Conservation (phyloP, 2,888 invertebrate species). For the Leptarthrus brevirostris region DNA sequence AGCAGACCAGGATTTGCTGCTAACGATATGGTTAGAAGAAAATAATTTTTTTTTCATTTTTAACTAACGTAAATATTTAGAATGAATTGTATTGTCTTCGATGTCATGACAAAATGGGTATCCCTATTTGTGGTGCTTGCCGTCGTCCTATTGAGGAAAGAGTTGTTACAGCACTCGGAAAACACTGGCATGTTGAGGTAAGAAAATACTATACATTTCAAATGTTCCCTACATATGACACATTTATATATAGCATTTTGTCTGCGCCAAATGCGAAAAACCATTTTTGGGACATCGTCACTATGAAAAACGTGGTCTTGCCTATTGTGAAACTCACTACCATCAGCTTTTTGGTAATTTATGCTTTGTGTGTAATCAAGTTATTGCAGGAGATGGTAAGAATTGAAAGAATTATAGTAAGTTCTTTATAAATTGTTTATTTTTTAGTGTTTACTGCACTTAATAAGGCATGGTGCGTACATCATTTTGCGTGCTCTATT, state of each 20-base stretch:
- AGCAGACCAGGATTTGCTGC: slow-evolving; percentile 89
- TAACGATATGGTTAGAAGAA: slow-evolving; percentile 79
- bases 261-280: slow-evolving; percentile 99
- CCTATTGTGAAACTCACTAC: slow-evolving; percentile 99
- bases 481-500: slow-evolving; percentile 97
- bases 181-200: slow-evolving; percentile 98
- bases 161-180: slow-evolving; percentile 97
- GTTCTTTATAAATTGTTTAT: too few species aligned
- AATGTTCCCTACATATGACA: neutral
- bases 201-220: slow-evolving; percentile 31
- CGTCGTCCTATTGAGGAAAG: slow-evolving; percentile 98
- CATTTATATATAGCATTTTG: slow-evolving; percentile 82
- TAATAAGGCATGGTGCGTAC: slow-evolving; percentile 99
- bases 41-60: neutral
- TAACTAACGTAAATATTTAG: slow-evolving; percentile 63
- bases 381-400: slow-evolving; percentile 96
- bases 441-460: slow-evolving; percentile 91
- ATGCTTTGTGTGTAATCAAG: slow-evolving; percentile 98
- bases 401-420: neutral
- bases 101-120: slow-evolving; percentile 99
- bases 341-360: slow-evolving; percentile 99
- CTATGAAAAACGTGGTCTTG: slow-evolving; percentile 97
- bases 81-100: slow-evolving; percentile 97
- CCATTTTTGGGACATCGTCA: slow-evolving; percentile 99
- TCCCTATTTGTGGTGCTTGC: slow-evolving; percentile 99